Conservation (phyloP, 2,797 vertebrate genomes). For the Sebastes diaconus region DNA sequence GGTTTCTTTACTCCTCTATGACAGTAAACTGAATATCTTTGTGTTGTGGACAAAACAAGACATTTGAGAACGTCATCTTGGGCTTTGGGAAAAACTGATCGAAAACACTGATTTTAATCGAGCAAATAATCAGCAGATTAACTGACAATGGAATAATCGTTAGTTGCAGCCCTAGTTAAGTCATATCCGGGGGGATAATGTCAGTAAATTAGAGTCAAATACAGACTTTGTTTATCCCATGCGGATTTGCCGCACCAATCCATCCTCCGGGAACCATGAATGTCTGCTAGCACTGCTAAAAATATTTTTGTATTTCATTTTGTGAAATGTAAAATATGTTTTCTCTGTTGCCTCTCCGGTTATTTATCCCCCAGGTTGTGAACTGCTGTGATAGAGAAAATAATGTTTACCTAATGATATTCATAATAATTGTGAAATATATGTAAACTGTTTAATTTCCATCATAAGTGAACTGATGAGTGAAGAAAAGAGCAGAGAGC, state of each 20-base stretch:
- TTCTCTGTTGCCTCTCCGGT: neutral
- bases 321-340: neutral
- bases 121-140: no score
- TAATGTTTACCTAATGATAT: neutral
- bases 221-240: neutral
- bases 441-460: neutral
- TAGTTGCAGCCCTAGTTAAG: no score
- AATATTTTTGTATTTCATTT: neutral
- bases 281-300: neutral
- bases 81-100: no score
- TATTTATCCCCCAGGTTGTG: neutral
- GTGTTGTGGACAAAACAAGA: no score
- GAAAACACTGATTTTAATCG: no score
- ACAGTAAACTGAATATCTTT: no score
- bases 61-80: no score
- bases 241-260: no score
- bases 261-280: neutral
- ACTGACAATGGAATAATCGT: no score
- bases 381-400: neutral
- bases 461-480: neutral
- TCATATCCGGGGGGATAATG: neutral
- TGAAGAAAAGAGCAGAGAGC: neutral
- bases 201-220: neutral
- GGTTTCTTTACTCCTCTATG: no score
- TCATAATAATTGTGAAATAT: neutral